Percentiles rank a stretch among this genome's conserved stretches.
phyloP scores from a whole-genome alignment of 2,888 invertebrate genomes.

The Tipula lateralis region DNA sequence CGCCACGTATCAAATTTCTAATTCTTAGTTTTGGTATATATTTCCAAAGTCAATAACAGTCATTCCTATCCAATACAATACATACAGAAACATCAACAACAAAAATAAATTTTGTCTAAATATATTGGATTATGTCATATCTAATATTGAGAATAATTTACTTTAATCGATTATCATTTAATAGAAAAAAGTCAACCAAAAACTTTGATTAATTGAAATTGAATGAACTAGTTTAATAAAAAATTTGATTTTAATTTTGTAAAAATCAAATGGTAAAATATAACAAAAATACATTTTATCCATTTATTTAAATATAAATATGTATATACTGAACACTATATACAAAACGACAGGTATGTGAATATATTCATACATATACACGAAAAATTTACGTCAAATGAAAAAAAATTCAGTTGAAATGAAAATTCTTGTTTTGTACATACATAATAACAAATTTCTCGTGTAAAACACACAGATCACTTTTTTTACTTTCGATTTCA shows the following conservation, averaged over 20 bases:
- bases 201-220: slow-evolving; percentile 11
- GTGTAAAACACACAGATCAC: background rate
- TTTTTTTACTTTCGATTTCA: background rate
- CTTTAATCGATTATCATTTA: background rate
- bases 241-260: slow-evolving; percentile 11
- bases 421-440: background rate
- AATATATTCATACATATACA: background rate
- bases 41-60: background rate
- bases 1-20: background rate
- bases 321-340: background rate
- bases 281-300: background rate
- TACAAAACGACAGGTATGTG: background rate
- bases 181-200: slow-evolving; percentile 14
- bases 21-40: background rate
- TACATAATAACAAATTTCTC: background rate
- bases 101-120: background rate
- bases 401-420: background rate
- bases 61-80: background rate
- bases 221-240: background rate
- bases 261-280: background rate
- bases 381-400: background rate
- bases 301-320: background rate
- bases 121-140: slow-evolving; percentile 7
- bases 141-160: background rate
- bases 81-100: background rate